Conservation (phyloP, 2,113 vertebrate genomes). For the Cathartes aura region DNA sequence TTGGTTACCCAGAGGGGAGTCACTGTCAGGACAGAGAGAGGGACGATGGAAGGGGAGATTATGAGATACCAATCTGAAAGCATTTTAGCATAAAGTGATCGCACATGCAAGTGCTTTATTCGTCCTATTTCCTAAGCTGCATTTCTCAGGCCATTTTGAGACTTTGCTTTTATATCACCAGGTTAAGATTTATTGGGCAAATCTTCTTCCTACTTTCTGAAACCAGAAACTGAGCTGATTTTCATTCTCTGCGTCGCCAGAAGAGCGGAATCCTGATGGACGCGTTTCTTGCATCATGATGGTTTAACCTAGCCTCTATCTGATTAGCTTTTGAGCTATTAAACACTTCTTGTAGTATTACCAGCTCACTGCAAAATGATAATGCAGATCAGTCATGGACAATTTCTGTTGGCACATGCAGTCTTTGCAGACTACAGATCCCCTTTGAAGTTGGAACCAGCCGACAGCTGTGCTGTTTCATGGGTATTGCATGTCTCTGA, state of each 20-base stretch:
- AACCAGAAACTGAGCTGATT: background rate
- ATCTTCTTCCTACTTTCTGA: background rate
- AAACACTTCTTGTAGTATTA: slow-evolving; percentile 22
- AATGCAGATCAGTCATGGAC: slow-evolving; percentile 1
- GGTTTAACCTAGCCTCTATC: slow-evolving; percentile 16
- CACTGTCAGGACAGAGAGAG: background rate
- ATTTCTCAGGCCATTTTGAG: slow-evolving; percentile 19
- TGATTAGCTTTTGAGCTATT: slow-evolving; percentile 17
- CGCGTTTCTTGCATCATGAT: background rate
- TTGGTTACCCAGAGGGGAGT: background rate
- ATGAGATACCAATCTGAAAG: slow-evolving; percentile 1
- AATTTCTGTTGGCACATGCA: background rate
- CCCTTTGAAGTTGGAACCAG: background rate
- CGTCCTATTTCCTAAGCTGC: background rate
- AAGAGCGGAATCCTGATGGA: background rate
- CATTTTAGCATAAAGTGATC: background rate
- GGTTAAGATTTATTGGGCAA: slow-evolving; percentile 17
- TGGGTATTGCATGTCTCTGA: background rate
- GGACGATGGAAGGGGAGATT: background rate
- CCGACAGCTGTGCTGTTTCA: background rate
- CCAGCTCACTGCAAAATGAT: slow-evolving; percentile 4
- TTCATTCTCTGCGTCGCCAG: background rate
- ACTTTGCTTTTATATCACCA: background rate
- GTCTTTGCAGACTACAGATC: background rate
- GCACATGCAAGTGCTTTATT: slow-evolving; percentile 11